Evolutionary conservation across 2,888 invertebrate species (phyloP).

Genomic region (Calliopum simillimum): DNA sequence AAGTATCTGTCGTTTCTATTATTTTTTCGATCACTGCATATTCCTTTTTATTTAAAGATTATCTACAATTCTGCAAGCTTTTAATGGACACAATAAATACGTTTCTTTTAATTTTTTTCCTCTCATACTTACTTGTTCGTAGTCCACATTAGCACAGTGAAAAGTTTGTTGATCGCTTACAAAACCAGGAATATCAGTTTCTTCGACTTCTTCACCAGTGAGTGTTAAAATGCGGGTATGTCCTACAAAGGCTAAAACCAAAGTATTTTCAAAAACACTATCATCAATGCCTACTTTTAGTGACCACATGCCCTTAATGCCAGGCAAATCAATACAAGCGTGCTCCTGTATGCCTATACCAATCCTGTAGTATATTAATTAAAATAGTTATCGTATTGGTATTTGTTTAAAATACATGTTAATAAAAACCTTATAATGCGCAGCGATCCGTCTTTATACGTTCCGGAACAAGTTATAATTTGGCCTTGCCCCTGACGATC

Average conservation of each 20-base stretch:
- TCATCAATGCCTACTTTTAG: slow-evolving; percentile 77
- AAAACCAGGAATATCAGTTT: slow-evolving; percentile 94
- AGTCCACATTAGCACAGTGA: slow-evolving; percentile 90
- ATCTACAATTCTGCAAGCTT: no score
- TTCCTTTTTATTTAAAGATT: slow-evolving; percentile 50
- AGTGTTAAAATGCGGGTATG: slow-evolving; percentile 92
- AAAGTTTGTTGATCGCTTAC: slow-evolving; percentile 93
- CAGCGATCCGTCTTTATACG: slow-evolving; percentile 96
- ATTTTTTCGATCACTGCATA: no score
- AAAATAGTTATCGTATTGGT: background rate
- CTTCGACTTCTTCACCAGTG: slow-evolving; percentile 97
- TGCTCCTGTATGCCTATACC: slow-evolving; percentile 99
- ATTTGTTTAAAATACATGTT: background rate
- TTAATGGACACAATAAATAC: background rate
- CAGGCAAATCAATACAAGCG: slow-evolving; percentile 95
- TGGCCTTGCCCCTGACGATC: slow-evolving; percentile 98
- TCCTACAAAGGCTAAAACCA: slow-evolving; percentile 96
- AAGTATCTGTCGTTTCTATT: background rate
- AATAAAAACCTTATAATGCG: slow-evolving; percentile 78
- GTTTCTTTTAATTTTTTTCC: background rate
- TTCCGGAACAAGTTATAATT: slow-evolving; percentile 97
- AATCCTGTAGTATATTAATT: slow-evolving; percentile 72
- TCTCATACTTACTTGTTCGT: slow-evolving; percentile 75
- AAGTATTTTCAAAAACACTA: slow-evolving; percentile 81
- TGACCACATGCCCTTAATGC: slow-evolving; percentile 99